Conservation (phyloP, 2,888 invertebrate genomes). For the Nasonia oneida region DNA sequence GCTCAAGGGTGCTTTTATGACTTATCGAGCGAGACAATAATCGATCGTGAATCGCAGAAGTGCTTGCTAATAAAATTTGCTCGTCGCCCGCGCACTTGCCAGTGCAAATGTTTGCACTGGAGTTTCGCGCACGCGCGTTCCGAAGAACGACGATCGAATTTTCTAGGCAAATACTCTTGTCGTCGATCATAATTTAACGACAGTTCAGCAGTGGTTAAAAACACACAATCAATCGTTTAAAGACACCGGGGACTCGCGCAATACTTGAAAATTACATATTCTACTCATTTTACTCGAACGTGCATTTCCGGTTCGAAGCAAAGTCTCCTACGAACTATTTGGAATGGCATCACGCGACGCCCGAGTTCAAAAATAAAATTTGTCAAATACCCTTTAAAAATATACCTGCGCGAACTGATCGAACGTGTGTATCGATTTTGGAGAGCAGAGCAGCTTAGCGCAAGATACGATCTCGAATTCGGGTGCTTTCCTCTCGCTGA, state of each 20-base stretch:
- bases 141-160: conserved; percentile 25
- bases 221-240: background rate
- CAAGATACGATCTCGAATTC: conserved; percentile 10
- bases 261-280: background rate
- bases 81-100: conserved; percentile 12
- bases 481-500: background rate
- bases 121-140: background rate
- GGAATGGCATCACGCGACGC: too few relatives aligned
- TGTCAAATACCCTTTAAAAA: background rate
- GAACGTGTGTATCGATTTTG: conserved; percentile 39
- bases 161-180: background rate
- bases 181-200: background rate
- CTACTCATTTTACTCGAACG: too few relatives aligned
- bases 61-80: conserved; percentile 36
- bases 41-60: background rate
- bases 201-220: background rate
- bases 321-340: too few relatives aligned
- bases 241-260: background rate
- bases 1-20: background rate
- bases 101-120: conserved; percentile 48
- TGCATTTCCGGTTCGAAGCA: too few relatives aligned
- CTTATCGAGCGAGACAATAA: background rate
- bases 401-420: background rate
- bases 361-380: background rate
- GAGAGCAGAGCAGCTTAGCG: background rate